Evolutionary conservation across 2,888 invertebrate species (phyloP).

Genomic region (Epsilonema sp.): DNA sequence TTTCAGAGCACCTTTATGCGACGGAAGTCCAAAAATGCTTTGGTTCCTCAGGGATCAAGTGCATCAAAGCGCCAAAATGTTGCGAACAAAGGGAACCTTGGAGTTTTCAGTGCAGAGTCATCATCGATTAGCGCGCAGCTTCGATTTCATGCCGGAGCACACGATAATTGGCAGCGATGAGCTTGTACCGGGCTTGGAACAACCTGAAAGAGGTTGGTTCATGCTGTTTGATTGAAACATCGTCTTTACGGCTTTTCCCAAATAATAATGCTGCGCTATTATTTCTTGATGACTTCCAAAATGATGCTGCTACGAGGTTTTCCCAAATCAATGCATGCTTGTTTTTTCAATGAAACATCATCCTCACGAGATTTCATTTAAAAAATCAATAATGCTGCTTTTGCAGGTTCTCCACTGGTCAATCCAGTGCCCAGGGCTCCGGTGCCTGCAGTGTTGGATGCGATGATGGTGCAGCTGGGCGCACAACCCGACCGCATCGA

Average conservation of each 20-base stretch:
- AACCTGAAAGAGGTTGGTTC: background rate
- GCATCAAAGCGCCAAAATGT: background rate
- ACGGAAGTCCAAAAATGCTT: background rate
- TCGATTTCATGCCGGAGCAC: background rate
- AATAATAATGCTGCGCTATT: too few relatives aligned
- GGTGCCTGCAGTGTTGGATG: background rate
- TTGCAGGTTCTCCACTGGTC: background rate
- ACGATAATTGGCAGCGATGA: background rate
- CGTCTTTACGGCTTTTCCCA: too few relatives aligned
- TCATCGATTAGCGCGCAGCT: background rate
- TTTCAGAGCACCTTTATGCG: background rate
- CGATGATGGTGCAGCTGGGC: background rate
- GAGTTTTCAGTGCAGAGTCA: background rate
- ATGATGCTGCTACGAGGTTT: too few relatives aligned
- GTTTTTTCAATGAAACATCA: too few relatives aligned
- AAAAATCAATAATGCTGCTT: too few relatives aligned
- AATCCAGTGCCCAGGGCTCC: background rate
- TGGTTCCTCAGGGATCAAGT: background rate
- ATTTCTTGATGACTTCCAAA: background rate
- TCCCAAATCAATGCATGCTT: too few relatives aligned
- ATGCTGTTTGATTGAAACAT: too few relatives aligned
- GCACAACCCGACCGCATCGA: slow-evolving; percentile 17
- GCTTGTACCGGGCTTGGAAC: background rate
- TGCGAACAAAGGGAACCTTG: background rate
- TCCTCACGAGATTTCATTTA: too few relatives aligned